Evolutionary conservation across 2,797 vertebrate genomes (phyloP).

Genomic region (Psittacula derbiana): DNA sequence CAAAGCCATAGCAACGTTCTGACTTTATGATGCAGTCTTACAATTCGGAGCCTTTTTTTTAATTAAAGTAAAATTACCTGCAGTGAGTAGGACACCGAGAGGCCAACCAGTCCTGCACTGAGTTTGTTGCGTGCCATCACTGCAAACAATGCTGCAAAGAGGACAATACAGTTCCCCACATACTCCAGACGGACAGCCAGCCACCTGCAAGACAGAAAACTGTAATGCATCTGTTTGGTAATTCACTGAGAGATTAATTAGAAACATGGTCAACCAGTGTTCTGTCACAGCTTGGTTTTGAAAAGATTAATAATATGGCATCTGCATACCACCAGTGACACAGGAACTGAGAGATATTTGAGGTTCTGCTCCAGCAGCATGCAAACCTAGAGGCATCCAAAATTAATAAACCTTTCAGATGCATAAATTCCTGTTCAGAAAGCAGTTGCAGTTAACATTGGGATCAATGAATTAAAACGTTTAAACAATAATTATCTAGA

Average conservation of each 20-base stretch:
- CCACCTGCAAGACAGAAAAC: slow-evolving; percentile 80
- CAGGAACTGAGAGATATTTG: neutral
- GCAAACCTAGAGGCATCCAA: neutral
- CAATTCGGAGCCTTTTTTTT: neutral
- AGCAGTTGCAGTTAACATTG: neutral
- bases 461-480: neutral
- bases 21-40: neutral
- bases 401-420: neutral
- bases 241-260: neutral
- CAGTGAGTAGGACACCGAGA: slow-evolving; percentile 91
- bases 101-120: slow-evolving; percentile 89
- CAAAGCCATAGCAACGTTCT: neutral
- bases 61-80: slow-evolving; percentile 78
- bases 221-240: neutral
- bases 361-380: neutral
- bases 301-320: neutral
- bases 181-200: slow-evolving; percentile 90
- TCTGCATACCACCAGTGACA: neutral
- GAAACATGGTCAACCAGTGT: neutral
- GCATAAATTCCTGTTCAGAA: neutral
- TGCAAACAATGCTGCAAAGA: slow-evolving; percentile 88
- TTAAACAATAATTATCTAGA: neutral
- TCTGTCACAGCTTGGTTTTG: neutral
- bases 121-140: slow-evolving; percentile 86
- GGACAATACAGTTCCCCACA: slow-evolving; percentile 91